A percentile compares a stretch with the other conserved stretches of the same genome.
Conservation (phyloP, 2,797 vertebrate species). For the Lepus townsendii region DNA sequence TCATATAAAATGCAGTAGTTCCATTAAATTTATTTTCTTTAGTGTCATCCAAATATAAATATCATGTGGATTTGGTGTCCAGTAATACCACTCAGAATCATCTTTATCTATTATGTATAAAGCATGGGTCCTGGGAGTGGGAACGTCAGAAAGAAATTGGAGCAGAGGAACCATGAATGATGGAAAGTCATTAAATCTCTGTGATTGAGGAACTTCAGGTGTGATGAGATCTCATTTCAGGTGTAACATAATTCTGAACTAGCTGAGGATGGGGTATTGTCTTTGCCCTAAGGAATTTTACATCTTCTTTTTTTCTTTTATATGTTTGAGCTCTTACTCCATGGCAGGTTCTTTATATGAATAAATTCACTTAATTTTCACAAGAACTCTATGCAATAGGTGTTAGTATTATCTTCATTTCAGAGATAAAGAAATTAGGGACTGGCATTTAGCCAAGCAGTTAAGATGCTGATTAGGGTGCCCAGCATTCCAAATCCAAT, state of each 20-base stretch:
- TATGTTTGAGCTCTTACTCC: background rate
- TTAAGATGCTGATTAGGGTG: too few relatives aligned
- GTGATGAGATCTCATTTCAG: conserved; percentile 8
- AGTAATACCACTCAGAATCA: background rate
- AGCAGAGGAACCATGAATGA: background rate
- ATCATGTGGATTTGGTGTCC: conserved; percentile 3
- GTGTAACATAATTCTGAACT: background rate
- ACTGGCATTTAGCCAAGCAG: too few relatives aligned
- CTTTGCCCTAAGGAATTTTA: conserved; percentile 27
- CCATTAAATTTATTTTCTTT: background rate
- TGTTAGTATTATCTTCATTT: conserved; percentile 13
- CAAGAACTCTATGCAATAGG: background rate
- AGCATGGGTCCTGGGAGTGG: background rate
- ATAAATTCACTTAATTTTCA: conserved; percentile 19
- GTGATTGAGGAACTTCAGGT: background rate
- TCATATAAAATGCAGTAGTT: conserved; percentile 35
- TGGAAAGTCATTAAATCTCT: background rate
- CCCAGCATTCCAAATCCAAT: too few relatives aligned
- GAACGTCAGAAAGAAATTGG: conserved; percentile 6
- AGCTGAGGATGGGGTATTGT: background rate
- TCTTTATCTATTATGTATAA: conserved; percentile 21
- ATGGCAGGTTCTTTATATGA: background rate
- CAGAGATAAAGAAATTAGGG: background rate
- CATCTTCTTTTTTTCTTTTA: background rate
- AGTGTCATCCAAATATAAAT: background rate